These are phyloP conservation scores for Eumerus sabulonum DNA, from an alignment of 2,888 invertebrate species.

Conservation along the genomic window DNA sequence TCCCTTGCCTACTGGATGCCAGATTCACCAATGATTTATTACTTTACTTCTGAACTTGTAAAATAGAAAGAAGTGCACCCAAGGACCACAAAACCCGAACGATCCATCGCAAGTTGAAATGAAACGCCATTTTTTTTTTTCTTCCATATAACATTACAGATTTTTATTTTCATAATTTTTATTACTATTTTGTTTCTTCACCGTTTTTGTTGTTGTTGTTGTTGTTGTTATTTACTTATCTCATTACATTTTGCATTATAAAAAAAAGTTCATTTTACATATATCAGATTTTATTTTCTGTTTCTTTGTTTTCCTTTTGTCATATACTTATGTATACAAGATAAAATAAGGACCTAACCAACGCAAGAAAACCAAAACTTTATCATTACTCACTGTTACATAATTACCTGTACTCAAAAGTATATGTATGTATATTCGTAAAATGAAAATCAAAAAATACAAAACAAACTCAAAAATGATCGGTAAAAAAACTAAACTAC, in stretches of 20 bases:
- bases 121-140: too few species aligned
- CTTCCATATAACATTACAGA: constrained; percentile 78
- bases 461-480: constrained; percentile 43
- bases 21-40: too few species aligned
- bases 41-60: too few species aligned
- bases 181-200: constrained; percentile 70
- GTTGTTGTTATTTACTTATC: constrained; percentile 57
- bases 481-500: constrained; percentile 61
- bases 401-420: neutral
- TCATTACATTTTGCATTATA: constrained; percentile 67
- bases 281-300: constrained; percentile 64
- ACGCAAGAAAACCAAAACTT: constrained; percentile 28
- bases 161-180: constrained; percentile 71
- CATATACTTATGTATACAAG: constrained; percentile 69
- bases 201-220: constrained; percentile 47
- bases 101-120: too few species aligned
- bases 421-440: constrained; percentile 4
- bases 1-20: too few species aligned
- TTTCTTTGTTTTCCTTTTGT: constrained; percentile 65
- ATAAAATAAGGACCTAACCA: constrained; percentile 50
- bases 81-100: too few species aligned
- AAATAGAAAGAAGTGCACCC: too few species aligned
- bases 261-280: constrained; percentile 65
- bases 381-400: constrained; percentile 41
- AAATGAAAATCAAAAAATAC: constrained; percentile 14